Evolutionary conservation across 2,888 invertebrate genomes (phyloP).

Genomic region (Rutpela maculata): DNA sequence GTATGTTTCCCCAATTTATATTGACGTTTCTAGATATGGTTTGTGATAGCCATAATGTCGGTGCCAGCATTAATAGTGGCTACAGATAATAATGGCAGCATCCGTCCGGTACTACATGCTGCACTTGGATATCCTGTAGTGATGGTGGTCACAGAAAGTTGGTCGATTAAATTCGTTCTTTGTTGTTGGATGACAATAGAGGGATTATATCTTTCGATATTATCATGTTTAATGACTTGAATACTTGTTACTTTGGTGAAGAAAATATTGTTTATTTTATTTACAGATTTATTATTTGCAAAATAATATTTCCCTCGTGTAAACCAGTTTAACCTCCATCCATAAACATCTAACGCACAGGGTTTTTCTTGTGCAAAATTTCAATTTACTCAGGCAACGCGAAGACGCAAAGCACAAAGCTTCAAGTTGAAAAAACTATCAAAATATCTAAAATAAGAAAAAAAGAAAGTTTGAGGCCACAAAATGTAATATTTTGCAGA

Average conservation of each 20-base stretch:
- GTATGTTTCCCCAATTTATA: too few relatives aligned
- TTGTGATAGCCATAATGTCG: background rate
- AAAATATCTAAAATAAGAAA: too few relatives aligned
- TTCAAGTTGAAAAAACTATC: too few relatives aligned
- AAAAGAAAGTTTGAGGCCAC: too few relatives aligned
- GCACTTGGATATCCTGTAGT: background rate
- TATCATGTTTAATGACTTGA: background rate
- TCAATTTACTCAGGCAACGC: too few relatives aligned
- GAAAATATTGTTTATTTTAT: background rate
- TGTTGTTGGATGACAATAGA: background rate
- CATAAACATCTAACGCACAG: too few relatives aligned
- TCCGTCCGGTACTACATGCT: background rate
- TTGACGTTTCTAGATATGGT: background rate
- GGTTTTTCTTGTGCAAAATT: too few relatives aligned
- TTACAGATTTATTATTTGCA: too few relatives aligned
- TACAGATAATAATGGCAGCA: background rate
- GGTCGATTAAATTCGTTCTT: background rate
- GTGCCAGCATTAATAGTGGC: background rate
- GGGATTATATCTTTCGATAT: background rate
- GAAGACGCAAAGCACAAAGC: too few relatives aligned
- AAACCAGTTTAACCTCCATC: too few relatives aligned
- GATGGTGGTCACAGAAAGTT: background rate
- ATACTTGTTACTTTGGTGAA: background rate
- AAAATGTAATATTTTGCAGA: too few relatives aligned
- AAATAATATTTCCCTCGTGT: too few relatives aligned